Percentiles rank a stretch among this genome's conserved stretches.
Conservation (phyloP, 2,797 vertebrate species). For the Periophthalmus magnuspinnatus region DNA sequence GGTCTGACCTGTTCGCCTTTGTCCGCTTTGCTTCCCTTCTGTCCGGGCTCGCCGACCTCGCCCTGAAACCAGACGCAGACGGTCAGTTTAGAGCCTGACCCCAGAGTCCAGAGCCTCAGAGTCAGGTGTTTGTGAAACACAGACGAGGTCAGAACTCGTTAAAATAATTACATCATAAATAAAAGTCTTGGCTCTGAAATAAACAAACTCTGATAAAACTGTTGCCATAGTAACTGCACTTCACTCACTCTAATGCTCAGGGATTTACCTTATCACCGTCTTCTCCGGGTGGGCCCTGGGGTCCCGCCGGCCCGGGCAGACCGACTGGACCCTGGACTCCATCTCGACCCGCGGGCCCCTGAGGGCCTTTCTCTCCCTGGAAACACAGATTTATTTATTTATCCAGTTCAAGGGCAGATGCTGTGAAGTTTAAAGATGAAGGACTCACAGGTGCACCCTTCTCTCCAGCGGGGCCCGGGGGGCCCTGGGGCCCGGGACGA, state of each 20-base stretch:
- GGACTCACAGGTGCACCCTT: constrained; percentile 92
- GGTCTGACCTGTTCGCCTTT: constrained; percentile 89
- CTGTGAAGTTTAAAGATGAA: background rate
- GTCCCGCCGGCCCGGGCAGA: constrained; percentile 92
- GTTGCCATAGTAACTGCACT: background rate
- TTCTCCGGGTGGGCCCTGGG: constrained; percentile 95
- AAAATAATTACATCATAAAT: too few relatives aligned
- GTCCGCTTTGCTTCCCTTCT: constrained; percentile 97
- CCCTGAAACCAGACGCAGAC: constrained; percentile 78
- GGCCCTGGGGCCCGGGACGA: constrained; percentile 93
- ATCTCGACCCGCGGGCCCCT: constrained; percentile 93
- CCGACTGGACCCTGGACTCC: constrained; percentile 97
- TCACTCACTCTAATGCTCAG: background rate
- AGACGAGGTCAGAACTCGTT: too few relatives aligned
- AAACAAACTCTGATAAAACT: background rate
- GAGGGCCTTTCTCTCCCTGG: constrained; percentile 97
- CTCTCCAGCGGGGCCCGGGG: constrained; percentile 94
- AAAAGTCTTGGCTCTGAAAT: too few relatives aligned
- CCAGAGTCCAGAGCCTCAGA: background rate
- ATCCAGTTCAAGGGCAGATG: constrained; percentile 16
- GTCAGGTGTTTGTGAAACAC: too few relatives aligned
- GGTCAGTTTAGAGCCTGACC: background rate
- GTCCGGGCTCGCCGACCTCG: constrained; percentile 95
- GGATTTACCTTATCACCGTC: constrained; percentile 94
- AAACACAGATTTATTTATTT: constrained; percentile 19